Base-by-base conservation (phyloP, 2,797 vertebrate genomes). In the Lagorchestes hirsutus region DNA sequence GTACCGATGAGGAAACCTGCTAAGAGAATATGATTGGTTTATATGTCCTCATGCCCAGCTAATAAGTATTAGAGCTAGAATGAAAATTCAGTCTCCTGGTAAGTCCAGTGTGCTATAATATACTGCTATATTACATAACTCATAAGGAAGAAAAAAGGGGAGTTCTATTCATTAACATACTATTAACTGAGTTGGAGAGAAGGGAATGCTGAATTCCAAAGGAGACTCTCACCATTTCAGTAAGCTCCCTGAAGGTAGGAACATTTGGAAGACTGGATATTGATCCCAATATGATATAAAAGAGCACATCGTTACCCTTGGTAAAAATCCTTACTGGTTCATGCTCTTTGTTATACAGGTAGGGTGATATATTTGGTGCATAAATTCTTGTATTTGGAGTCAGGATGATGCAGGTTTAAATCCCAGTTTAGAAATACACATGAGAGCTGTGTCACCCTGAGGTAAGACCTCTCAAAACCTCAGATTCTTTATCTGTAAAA, bases 241-340 rank as follows among this genome's bases (percentile, higher is more conserved):
- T 50, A 57, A 0, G 52, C 52, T 52, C 52, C 52, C 52, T 52
- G 52, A 52, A 52, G 52, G 52, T 8, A 52, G 52, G 52, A 92
- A 91, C 67, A 87, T 55, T 87, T 92, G 46, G n/a, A 93, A 94
- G 55, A 93, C 52, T 93, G 8, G 11, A 93, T 91, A 22, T 56
- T 67, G 29, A 46, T 40, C n/a, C 67, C 8, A 24, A 74, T 24
- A 40, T 82, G 52, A 27, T 40, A 31, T 87, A 34, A 58, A 57
- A 92, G 59, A 3, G 90, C 28, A 12, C 9, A 50, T 59, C 11
- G 57, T 74, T 95, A 52, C 56, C 94, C 55, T 93, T 90, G 13
- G 57, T 52, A 29, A 57, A 56, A 97, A 90, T 22, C 28, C 28
- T 59, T 14, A 91, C 54, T 91, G 40, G n/a, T 2, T n/a, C 31